Evolutionary conservation across 1,140 invertebrate species (phyloP).

Genomic region (Papilio polyxenes): DNA sequence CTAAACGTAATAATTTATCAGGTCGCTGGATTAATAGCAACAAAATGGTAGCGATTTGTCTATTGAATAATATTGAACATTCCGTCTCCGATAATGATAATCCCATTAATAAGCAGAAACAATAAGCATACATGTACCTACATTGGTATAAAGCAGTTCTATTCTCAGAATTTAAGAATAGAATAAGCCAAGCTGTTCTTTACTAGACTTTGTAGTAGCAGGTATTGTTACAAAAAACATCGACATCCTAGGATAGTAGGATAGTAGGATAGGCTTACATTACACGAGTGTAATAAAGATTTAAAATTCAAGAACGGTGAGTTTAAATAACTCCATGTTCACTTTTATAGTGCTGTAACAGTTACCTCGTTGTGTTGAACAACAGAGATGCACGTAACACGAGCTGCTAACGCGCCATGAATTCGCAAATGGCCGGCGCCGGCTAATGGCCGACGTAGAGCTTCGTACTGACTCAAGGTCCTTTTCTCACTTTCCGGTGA

Average conservation of each 20-base stretch:
- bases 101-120: too few species aligned
- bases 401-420: conserved; percentile 35
- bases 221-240: neutral
- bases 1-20: too few species aligned
- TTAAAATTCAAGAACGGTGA: neutral
- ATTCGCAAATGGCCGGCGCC: conserved; percentile 43
- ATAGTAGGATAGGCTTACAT: neutral
- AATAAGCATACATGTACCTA: too few species aligned
- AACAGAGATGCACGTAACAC: conserved; percentile 38
- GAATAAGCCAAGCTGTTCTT: too few species aligned
- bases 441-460: conserved; percentile 45
- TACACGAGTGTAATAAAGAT: neutral
- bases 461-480: conserved; percentile 39
- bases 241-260: neutral
- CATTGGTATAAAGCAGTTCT: too few species aligned
- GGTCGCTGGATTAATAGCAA: too few species aligned
- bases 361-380: conserved; percentile 29
- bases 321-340: conserved; percentile 22
- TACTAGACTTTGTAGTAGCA: too few species aligned
- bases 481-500: conserved; percentile 47
- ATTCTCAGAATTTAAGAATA: too few species aligned
- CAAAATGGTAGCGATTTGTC: too few species aligned
- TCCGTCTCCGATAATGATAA: too few species aligned
- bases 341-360: conserved; percentile 27
- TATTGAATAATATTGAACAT: too few species aligned